A percentile compares a stretch with the other conserved stretches of the same genome.
phyloP scores from a whole-genome alignment of 2,113 vertebrate species.

The Lates calcarifer region DNA sequence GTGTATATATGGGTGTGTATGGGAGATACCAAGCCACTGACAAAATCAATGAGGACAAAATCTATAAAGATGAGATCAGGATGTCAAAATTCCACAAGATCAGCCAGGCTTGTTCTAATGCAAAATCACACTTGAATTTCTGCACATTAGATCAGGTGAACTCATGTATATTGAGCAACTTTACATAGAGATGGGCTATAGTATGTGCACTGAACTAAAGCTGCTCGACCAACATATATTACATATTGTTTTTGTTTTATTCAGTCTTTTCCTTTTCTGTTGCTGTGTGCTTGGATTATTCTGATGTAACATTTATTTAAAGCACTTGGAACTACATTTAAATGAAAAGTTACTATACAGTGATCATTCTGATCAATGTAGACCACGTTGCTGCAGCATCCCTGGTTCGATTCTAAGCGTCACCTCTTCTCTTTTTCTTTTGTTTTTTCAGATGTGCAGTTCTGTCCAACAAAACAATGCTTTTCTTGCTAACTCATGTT shows the following conservation, averaged over 20 bases:
- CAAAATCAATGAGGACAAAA: conserved; percentile 65
- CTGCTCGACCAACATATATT: background rate
- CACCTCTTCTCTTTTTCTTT: too few species aligned
- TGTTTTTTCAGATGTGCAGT: background rate
- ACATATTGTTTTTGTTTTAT: background rate
- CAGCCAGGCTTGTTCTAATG: background rate
- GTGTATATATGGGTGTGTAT: conserved; percentile 31
- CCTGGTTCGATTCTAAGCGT: background rate
- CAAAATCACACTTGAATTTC: background rate
- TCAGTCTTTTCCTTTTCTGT: background rate
- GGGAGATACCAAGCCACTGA: conserved; percentile 9
- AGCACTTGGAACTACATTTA: background rate
- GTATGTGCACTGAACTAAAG: background rate
- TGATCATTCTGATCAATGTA: too few species aligned
- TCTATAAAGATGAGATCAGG: conserved; percentile 51
- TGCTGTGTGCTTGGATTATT: background rate
- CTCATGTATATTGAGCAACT: background rate
- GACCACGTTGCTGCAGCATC: background rate
- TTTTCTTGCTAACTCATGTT: background rate
- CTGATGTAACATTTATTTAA: background rate
- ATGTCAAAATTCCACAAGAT: conserved; percentile 34
- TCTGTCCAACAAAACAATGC: background rate
- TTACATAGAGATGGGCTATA: background rate
- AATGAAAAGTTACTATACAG: background rate
- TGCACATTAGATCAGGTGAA: background rate